Conservation (phyloP, 2,113 vertebrate genomes). For the Percina caprodes region DNA sequence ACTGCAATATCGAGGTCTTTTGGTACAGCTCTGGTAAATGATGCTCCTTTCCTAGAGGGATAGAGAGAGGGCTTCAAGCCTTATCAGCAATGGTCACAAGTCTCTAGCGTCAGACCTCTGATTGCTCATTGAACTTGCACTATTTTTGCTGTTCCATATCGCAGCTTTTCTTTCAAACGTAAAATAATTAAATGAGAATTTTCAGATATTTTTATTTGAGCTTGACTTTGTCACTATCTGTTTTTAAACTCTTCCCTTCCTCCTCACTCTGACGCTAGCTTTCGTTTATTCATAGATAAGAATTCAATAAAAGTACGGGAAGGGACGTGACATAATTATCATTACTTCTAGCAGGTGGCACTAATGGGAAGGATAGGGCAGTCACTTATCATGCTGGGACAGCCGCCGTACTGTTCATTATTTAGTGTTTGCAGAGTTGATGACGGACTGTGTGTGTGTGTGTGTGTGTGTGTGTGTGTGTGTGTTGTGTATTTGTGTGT, state of each 20-base stretch:
- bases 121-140: slow-evolving; percentile 66
- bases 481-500: neutral
- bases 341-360: slow-evolving; percentile 89
- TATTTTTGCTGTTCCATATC: slow-evolving; percentile 63
- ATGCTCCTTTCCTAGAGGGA: slow-evolving; percentile 48
- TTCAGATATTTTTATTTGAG: slow-evolving; percentile 68
- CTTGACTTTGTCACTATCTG: slow-evolving; percentile 71
- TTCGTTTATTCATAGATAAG: slow-evolving; percentile 87
- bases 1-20: slow-evolving; percentile 30
- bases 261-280: slow-evolving; percentile 51
- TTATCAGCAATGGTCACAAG: slow-evolving; percentile 64
- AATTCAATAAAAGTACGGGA: slow-evolving; percentile 90
- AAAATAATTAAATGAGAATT: slow-evolving; percentile 69
- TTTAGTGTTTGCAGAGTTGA: slow-evolving; percentile 98
- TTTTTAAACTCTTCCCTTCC: slow-evolving; percentile 52
- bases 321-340: slow-evolving; percentile 93
- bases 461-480: slow-evolving; percentile 8
- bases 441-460: slow-evolving; percentile 71
- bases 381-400: slow-evolving; percentile 92
- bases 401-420: slow-evolving; percentile 93
- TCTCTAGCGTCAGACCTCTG: slow-evolving; percentile 46
- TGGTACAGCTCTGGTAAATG: slow-evolving; percentile 32
- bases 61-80: slow-evolving; percentile 40
- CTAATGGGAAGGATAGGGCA: slow-evolving; percentile 86
- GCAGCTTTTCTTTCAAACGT: slow-evolving; percentile 45